Base-by-base conservation (phyloP, 2,888 invertebrate genomes). In the Archips crataeganus region DNA sequence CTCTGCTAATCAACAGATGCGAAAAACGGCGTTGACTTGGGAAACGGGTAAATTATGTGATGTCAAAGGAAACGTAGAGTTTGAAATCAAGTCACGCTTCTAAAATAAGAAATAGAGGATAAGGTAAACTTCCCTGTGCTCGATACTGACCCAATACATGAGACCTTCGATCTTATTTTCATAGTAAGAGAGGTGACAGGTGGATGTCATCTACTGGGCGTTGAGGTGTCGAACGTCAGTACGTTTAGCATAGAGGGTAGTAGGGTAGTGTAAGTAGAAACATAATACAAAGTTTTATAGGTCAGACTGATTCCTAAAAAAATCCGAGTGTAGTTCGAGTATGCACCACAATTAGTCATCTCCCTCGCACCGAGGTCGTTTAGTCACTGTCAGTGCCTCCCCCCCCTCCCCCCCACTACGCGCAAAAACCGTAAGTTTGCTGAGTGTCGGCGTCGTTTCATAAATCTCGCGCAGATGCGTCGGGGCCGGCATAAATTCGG, bases 381-480 rank as follows among this genome's bases (percentile, higher is more conserved):
- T 66, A 67, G 59, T 67, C 66, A 75, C 75, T 71, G 71, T 71
- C 71, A 71, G 71, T 39, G 32, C 59, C 45, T 2, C 11, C 45
- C 0, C 10, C 45, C 10, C 11, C 45, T 2, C 10, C 11, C 11
- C 11, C 10, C 45, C 10, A 42, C 47, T 54, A 70, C 57, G 62
- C 66, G 74, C 81, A 81, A 83, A 84, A 83, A 83, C 79, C 82
- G 81, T 81, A 83, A 84, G 83, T 84, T 82, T 81, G 78, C 69
- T 45, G 80, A 83, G 83, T 83, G 83, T 78, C 81, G 78, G 79
- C 80, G 83, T 78, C 82, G 79, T 85, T 85, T 85, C 86, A 88
- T 88, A 88, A 89, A 89, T 88, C 89, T 88, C 82, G 76, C 80
- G 84, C 88, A 88, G 88, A 88, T 85, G 88, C 84, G 81, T 79